phyloP scores from a whole-genome alignment of 2,797 vertebrate species.

The Onychomys arenicola region DNA sequence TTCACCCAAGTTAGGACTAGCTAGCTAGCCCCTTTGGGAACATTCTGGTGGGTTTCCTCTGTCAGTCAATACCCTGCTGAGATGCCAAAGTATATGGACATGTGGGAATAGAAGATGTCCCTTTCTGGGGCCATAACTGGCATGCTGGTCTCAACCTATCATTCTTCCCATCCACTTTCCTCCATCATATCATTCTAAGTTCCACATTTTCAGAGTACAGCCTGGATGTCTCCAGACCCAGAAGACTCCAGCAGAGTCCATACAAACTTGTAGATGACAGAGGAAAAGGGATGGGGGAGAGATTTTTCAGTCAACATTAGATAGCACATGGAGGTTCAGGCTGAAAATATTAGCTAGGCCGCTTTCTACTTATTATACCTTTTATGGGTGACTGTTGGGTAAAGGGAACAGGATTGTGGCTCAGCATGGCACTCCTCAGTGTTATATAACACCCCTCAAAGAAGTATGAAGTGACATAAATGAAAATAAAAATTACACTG shows the following conservation, averaged over 20 bases:
- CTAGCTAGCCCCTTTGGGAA: background rate
- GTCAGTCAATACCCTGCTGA: background rate
- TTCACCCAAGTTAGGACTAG: background rate
- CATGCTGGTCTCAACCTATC: background rate
- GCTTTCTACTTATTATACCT: background rate
- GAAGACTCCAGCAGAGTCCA: background rate
- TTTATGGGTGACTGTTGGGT: background rate
- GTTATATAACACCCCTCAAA: slow-evolving; percentile 1
- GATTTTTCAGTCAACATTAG: background rate
- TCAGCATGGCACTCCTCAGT: background rate
- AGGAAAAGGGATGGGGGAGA: background rate
- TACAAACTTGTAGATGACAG: background rate
- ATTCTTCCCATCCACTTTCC: background rate
- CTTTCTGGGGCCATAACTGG: background rate
- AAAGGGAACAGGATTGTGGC: background rate
- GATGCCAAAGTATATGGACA: background rate
- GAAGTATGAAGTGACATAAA: slow-evolving; percentile 33
- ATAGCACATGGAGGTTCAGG: background rate
- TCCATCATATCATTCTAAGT: accelerated
- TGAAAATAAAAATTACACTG: background rate
- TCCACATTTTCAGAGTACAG: background rate
- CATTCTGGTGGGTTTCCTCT: background rate
- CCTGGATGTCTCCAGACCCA: background rate
- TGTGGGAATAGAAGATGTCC: background rate
- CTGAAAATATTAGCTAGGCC: background rate